phyloP scores from a whole-genome alignment of 2,888 invertebrate genomes.

The Odontocerum albicorne region DNA sequence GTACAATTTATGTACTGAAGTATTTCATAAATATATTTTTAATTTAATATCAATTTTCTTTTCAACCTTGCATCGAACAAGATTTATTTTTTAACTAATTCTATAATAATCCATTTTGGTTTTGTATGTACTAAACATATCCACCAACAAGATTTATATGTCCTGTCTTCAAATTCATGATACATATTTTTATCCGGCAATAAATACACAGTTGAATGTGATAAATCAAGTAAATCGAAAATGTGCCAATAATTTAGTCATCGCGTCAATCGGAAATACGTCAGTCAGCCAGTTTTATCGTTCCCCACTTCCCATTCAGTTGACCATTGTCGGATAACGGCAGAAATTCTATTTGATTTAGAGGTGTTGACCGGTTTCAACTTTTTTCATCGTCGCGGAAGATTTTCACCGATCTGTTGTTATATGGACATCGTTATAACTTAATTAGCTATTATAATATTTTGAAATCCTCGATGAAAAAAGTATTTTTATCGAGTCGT shows the following conservation, averaged over 20 bases:
- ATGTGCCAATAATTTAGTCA: slow-evolving; percentile 35
- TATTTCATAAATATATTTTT: no score
- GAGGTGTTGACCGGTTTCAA: slow-evolving; percentile 28
- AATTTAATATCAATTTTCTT: no score
- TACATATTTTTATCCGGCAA: slow-evolving; percentile 32
- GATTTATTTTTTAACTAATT: no score
- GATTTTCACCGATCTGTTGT: slow-evolving; percentile 11
- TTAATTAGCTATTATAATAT: no score
- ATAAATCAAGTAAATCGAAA: slow-evolving; percentile 32
- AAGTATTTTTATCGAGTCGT: no score
- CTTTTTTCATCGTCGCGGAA: slow-evolving; percentile 15
- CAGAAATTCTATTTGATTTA: slow-evolving; percentile 30
- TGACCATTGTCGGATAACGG: slow-evolving; percentile 26
- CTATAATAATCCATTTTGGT: no score
- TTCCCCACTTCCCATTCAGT: slow-evolving; percentile 23
- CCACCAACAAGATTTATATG: slow-evolving; percentile 2
- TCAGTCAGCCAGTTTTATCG: slow-evolving; percentile 28
- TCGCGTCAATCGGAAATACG: slow-evolving; percentile 34
- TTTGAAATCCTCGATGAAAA: no score
- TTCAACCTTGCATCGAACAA: no score
- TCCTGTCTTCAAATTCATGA: slow-evolving; percentile 12
- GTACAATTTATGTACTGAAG: no score
- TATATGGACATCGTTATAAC: not conserved
- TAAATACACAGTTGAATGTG: slow-evolving; percentile 24
- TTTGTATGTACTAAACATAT: no score